Evolutionary conservation across 2,888 invertebrate species (phyloP).

Genomic region (Enchytraeus crypticus): DNA sequence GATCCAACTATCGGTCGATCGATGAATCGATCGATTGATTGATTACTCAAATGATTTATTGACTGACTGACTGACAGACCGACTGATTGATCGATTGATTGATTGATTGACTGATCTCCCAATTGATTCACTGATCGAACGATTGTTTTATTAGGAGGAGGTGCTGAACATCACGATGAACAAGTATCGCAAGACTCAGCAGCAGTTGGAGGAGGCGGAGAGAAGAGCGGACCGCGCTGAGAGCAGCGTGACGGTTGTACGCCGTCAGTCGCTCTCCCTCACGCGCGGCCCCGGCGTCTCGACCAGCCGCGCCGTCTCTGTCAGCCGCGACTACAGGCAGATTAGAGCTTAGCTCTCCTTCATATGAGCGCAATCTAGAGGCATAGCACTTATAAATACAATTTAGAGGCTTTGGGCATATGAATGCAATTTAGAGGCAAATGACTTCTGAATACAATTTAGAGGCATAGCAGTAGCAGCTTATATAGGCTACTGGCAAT

Average conservation of each 20-base stretch:
- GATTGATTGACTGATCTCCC: not conserved
- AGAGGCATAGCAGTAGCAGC: too few species aligned
- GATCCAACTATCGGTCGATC: too few species aligned
- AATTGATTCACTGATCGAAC: not conserved
- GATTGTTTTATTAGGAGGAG: slow-evolving; percentile 12
- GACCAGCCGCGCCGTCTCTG: not conserved
- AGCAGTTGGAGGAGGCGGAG: slow-evolving; percentile 19
- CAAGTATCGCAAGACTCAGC: slow-evolving; percentile 23
- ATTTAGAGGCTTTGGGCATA: too few species aligned
- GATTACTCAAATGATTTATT: too few species aligned
- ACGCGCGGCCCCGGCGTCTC: not conserved
- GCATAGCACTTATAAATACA: too few species aligned
- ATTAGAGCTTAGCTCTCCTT: not conserved
- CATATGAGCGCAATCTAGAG: not conserved
- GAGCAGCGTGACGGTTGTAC: slow-evolving; percentile 10
- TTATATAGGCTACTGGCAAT: too few species aligned
- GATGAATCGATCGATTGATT: too few species aligned
- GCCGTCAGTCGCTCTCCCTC: slow-evolving; percentile 24
- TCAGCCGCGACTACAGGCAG: not conserved
- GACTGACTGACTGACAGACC: too few species aligned
- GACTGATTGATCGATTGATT: not conserved
- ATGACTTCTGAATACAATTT: too few species aligned
- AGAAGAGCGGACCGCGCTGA: slow-evolving; percentile 18
- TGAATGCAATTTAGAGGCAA: too few species aligned
- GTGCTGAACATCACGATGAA: slow-evolving; percentile 22